Evolutionary conservation across 35 echinoderm and acorn worm species (phyloP).

Genomic region (Chiridota heheva): DNA sequence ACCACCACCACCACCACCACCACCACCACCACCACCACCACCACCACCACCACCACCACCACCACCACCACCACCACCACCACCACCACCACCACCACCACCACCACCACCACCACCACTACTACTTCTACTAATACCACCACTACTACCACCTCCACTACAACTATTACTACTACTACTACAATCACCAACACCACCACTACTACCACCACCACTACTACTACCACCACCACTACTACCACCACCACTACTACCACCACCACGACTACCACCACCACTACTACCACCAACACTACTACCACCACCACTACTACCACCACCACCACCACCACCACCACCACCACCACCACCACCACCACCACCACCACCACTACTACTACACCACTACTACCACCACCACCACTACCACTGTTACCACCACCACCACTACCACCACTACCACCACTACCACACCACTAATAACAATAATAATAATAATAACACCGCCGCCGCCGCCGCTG

Average conservation of each 20-base stretch:
- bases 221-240: background rate
- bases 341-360: conserved; percentile 4
- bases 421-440: conserved; percentile 4
- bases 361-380: no score
- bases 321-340: conserved; percentile 4
- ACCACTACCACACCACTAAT: no score
- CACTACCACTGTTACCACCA: conserved; percentile 5
- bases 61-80: background rate
- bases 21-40: conserved; percentile 5
- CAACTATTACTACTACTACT: background rate
- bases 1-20: conserved; percentile 4
- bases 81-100: background rate
- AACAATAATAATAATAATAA: no score
- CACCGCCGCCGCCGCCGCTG: no score
- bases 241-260: background rate
- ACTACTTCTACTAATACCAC: background rate
- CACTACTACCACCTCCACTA: background rate
- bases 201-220: background rate
- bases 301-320: conserved; percentile 5
- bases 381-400: no score
- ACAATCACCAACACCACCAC: background rate
- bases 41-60: no score
- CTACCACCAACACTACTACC: no score
- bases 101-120: background rate
- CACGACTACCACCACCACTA: conserved; percentile 7